Percentiles rank a stretch among this genome's conserved stretches.
Conservation (phyloP, 92 coral and sea anemone genomes). For the Palythoa grandiflora region DNA sequence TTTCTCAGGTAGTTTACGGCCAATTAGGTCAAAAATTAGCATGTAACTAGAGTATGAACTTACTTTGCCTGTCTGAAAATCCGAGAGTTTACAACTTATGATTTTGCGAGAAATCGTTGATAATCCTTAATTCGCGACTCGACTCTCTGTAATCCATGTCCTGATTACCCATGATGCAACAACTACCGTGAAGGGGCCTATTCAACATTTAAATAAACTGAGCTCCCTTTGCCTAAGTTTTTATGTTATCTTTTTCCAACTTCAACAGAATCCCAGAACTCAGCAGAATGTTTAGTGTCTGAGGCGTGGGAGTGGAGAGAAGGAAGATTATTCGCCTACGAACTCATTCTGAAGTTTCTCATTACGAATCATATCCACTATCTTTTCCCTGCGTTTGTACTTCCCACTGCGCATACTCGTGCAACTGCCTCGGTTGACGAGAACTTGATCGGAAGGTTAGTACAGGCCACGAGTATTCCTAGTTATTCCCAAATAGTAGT, state of each 20-base stretch:
- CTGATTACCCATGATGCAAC: too few species aligned
- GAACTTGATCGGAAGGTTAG: conserved; percentile 68
- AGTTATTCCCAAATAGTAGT: neutral
- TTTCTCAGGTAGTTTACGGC: too few species aligned
- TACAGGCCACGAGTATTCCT: neutral
- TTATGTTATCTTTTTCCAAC: neutral
- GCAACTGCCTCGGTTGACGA: conserved; percentile 93
- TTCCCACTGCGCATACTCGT: conserved; percentile 77
- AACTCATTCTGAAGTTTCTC: conserved; percentile 89
- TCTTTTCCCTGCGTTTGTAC: conserved; percentile 91
- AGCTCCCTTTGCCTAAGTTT: too few species aligned
- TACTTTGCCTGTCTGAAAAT: too few species aligned
- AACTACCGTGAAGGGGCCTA: too few species aligned
- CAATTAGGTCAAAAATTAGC: too few species aligned
- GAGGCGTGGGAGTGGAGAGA: conserved; percentile 99
- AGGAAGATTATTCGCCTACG: conserved; percentile 96
- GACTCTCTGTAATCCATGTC: too few species aligned
- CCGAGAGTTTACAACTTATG: too few species aligned
- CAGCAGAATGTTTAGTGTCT: conserved; percentile 73
- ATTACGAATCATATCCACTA: conserved; percentile 97
- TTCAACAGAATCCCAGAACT: conserved; percentile 53
- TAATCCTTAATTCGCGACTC: too few species aligned
- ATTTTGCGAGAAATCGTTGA: too few species aligned
- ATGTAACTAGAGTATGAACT: too few species aligned
- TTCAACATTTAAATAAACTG: too few species aligned